Evolutionary conservation across 2,113 vertebrate genomes (phyloP).

Genomic region (Callocephalon fimbriatum): DNA sequence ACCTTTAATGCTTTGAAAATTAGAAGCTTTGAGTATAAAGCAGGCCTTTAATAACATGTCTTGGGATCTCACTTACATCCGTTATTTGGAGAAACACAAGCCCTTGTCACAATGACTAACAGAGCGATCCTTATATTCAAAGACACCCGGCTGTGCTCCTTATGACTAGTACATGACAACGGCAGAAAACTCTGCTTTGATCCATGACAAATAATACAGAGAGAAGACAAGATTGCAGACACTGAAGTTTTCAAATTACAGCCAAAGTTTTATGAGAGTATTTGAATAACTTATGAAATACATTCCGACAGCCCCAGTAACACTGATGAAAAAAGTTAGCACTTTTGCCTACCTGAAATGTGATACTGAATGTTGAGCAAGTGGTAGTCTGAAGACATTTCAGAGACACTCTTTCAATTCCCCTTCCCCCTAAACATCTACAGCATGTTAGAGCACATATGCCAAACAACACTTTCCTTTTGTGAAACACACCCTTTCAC

Average conservation of each 20-base stretch:
- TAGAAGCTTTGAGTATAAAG: not conserved
- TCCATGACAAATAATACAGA: not conserved
- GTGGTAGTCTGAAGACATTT: not conserved
- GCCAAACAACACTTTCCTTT: not conserved
- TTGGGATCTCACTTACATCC: accelerated
- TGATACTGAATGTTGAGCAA: not conserved
- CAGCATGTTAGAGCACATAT: not conserved
- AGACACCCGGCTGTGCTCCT: not conserved
- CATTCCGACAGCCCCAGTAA: not conserved
- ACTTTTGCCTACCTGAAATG: not conserved
- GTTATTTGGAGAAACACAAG: not conserved
- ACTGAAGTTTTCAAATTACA: not conserved
- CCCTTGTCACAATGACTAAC: not conserved
- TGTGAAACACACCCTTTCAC: not conserved
- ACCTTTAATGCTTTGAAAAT: not conserved
- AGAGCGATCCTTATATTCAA: not conserved
- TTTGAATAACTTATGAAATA: not conserved
- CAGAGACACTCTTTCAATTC: not conserved
- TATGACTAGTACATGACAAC: not conserved
- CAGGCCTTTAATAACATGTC: not conserved
- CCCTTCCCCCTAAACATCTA: not conserved
- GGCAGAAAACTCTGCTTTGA: not conserved
- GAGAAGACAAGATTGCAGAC: not conserved
- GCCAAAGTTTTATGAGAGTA: not conserved
- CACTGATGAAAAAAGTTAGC: not conserved